Base-by-base conservation (phyloP, 2,888 invertebrate genomes). In the Germaria angustata region DNA sequence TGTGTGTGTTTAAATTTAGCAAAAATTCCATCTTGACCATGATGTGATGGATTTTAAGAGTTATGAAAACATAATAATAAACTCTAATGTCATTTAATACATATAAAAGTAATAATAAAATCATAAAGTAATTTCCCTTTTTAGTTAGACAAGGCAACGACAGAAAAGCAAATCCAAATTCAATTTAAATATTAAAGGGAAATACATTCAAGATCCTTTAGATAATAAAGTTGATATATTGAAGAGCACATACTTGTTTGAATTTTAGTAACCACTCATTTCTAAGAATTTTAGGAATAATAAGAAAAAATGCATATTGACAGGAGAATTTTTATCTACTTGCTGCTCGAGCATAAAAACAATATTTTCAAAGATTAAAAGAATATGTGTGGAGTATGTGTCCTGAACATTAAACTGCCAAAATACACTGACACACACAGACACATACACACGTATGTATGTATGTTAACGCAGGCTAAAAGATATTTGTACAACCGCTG, bases 71-170 rank as follows among this genome's bases (percentile, higher is more conserved):
- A 28, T 28, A 28, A 28, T 22, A 32, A 34, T 34, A n/a, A 20
- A 39, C 20, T n/a, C 24, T 8, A 66, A 66, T 51, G 24, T 11
- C n/a, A 51, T 24, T 51, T 51, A 20, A 17, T 69, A 22, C 15
- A 20, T 2, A n/a, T 20, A 36, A 22, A 51, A 8, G 1, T 13
- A 32, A 77, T 87, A 88, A 87, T 85, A 86, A 84, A 86, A 88
- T 88, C 87, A 87, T 86, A 87, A 86, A 87, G 85, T 85, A 87
- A 88, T 88, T 87, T 88, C 86, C 87, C 61, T 57, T 80, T 53
- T 72, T 20, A 75, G 65, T 61, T 59, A 34, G 11, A 39, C 39
- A 61, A 28, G 15, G 36, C 32, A 66, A 59, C n/a, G 61, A 22
- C 28, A 63, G n/a, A 73, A 51, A 75, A 51, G 8, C 7, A 41